Evolutionary conservation across 2,113 vertebrate genomes (phyloP), one percentile per base, ranked within the genome.

Genomic region (Dolichotis patagonum): DNA sequence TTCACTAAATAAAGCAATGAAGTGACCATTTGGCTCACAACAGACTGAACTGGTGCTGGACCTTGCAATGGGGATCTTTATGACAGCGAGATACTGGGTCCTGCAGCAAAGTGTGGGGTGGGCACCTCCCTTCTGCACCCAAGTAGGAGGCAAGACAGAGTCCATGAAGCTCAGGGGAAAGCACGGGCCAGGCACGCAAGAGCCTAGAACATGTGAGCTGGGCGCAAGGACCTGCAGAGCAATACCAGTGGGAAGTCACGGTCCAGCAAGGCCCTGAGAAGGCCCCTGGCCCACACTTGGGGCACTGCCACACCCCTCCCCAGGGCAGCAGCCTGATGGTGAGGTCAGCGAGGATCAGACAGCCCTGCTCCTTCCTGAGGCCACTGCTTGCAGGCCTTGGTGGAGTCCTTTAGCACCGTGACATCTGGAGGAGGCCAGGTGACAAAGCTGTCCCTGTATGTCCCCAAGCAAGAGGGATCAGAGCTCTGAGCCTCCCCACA

Each of bases 401-500:
- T 90, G 87, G 91, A 85, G 81, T 56, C 87, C 91, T 78, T 95
- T 77, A 90, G 89, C 5, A 77, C 80, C 28, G 0, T 43, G 84
- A 90, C 94, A 94, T 90, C 22, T 1, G 9, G 24, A 43, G 38
- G 43, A 43, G 71, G 38, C 24, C 71, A 73, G 22, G 13, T 14
- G 60, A 62, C 67, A 28, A 95, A 97, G 95, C 91, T 88, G 94
- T 85, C 89, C 83, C 67, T 19, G 4, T n/a, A 5, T 26, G 49
- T 94, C 88, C 91, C 91, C 4, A 86, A 38, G 89, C 91, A 65
- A 89, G 67, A 35, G 32, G 84, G 73, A 91, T 65, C 95, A 94
- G 86, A 97, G 56, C 86, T 91, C 75, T 85, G 90, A 96, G 94
- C 94, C 92, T 83, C 94, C 87, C 88, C 80, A 94, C 93, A 94